Base-by-base conservation (phyloP, 1,140 invertebrate genomes). In the Eupristina koningsbergeri region DNA sequence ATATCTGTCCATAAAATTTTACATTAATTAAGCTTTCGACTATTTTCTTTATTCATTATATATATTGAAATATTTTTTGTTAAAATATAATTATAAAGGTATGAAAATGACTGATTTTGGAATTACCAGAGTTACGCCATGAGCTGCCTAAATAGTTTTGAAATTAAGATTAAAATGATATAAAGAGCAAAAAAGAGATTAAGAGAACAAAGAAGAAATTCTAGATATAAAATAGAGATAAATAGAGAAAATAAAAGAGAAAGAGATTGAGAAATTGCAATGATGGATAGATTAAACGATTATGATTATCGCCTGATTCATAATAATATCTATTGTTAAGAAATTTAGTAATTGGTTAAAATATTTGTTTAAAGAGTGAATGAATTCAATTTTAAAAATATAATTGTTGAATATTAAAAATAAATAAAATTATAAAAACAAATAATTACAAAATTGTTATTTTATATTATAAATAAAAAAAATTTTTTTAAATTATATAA, bases 61-160 rank as follows among this genome's bases (percentile, higher is more conserved):
- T n/a, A n/a, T n/a, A n/a, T n/a, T n/a, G n/a, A n/a, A n/a, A n/a
- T 36, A 67, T 36, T 34, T 3, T 67, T 67, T 0, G 13, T 5
- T 67, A n/a, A 6, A 67, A 36, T 19, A n/a, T 36, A 67, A 15
- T 67, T 67, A 3, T 19, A 67, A 1, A 19, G 1, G 7, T 19
- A 67, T 67, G 17, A 67, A 67, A 36, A 36, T 67, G 11, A 67
- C 36, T 36, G 34, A 67, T 67, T 15, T 67, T 67, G 13, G 34
- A 67, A 67, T 67, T 67, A 36, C 64, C 64, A 36, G 34, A 67
- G 64, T 67, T 15, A 67, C 64, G 64, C 29, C 64, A 34, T 36
- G 64, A 67, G 22, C 64, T 34, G 34, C 31, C 64, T 36, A 36
- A 67, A 67, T 34, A 67, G 29, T 67, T 22, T 19, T 36, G 36